phyloP scores from a whole-genome alignment of 2,113 vertebrate genomes.

The Vimba vimba region DNA sequence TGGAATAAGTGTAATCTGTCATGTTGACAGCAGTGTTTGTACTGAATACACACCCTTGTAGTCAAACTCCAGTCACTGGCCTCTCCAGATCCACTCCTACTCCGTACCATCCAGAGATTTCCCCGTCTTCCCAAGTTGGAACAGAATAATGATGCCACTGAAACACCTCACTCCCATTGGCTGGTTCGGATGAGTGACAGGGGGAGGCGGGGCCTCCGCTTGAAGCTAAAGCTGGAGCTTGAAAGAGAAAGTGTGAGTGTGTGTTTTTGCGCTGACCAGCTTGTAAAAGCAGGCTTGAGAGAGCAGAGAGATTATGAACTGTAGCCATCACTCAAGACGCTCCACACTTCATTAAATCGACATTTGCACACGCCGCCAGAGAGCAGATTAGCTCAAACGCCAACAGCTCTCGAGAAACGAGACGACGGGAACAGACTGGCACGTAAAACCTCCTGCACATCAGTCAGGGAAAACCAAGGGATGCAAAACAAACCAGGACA shows the following conservation, averaged over 20 bases:
- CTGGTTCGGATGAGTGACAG: conserved; percentile 34
- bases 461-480: background rate
- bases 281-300: conserved; percentile 52
- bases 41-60: conserved; percentile 20
- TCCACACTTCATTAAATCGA: conserved; percentile 49
- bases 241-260: conserved; percentile 29
- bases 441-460: background rate
- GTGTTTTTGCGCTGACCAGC: conserved; percentile 28
- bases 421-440: background rate
- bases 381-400: conserved; percentile 41
- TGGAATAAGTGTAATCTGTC: conserved; percentile 37
- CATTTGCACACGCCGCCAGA: conserved; percentile 7
- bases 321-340: conserved; percentile 12
- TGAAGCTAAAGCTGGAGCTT: conserved; percentile 24
- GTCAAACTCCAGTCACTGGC: background rate
- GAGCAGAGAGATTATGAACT: conserved; percentile 45
- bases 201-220: conserved; percentile 15
- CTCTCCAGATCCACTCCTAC: background rate
- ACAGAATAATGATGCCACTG: conserved; percentile 14
- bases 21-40: conserved; percentile 44
- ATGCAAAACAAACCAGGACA: background rate
- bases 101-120: conserved; percentile 59
- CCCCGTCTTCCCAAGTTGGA: conserved; percentile 49
- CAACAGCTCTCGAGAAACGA: background rate
- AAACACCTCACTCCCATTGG: conserved; percentile 18